Percentiles rank a stretch among this genome's conserved stretches.
phyloP scores from a whole-genome alignment of 2,797 vertebrate genomes.

The Chelon labrosus region DNA sequence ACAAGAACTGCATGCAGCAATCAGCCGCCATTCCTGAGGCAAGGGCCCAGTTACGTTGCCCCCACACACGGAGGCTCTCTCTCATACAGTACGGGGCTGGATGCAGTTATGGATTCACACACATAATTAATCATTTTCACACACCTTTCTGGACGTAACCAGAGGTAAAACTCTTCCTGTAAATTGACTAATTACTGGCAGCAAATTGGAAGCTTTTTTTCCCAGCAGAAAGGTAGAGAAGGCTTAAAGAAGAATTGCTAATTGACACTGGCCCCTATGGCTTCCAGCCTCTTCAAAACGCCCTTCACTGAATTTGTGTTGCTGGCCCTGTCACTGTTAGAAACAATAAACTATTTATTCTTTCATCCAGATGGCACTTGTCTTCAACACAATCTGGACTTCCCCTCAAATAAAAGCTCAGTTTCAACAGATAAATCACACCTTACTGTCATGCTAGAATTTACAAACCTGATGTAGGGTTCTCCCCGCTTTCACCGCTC shows the following conservation, averaged over 20 bases:
- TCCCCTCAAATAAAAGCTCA: slow-evolving; percentile 5
- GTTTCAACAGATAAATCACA: slow-evolving; percentile 29
- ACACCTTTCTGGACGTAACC: slow-evolving; percentile 36
- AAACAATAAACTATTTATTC: slow-evolving; percentile 33
- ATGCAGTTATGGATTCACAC: slow-evolving; percentile 45
- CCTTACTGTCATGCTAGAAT: slow-evolving; percentile 16
- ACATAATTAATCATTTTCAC: slow-evolving; percentile 69
- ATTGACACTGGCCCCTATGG: slow-evolving; percentile 59
- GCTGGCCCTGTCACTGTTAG: slow-evolving; percentile 31
- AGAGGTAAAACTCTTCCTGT: slow-evolving; percentile 53
- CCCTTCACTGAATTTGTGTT: slow-evolving; percentile 51
- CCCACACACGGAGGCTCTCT: slow-evolving; percentile 31
- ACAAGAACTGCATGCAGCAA: slow-evolving; percentile 62
- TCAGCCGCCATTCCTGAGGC: slow-evolving; percentile 72
- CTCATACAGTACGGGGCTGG: slow-evolving; percentile 6
- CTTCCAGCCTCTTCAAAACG: slow-evolving; percentile 45
- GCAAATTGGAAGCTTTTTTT: slow-evolving; percentile 59
- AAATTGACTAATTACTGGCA: slow-evolving; percentile 74
- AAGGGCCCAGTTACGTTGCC: slow-evolving; percentile 56
- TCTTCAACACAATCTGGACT: slow-evolving; percentile 1
- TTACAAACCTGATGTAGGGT: slow-evolving; percentile 16
- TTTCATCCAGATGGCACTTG: slow-evolving; percentile 40
- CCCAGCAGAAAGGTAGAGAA: slow-evolving; percentile 53
- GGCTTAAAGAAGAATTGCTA: slow-evolving; percentile 59
- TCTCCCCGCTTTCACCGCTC: slow-evolving; percentile 1